Evolutionary conservation across 1,140 invertebrate species (phyloP).

Genomic region (Monochamus saltuarius): DNA sequence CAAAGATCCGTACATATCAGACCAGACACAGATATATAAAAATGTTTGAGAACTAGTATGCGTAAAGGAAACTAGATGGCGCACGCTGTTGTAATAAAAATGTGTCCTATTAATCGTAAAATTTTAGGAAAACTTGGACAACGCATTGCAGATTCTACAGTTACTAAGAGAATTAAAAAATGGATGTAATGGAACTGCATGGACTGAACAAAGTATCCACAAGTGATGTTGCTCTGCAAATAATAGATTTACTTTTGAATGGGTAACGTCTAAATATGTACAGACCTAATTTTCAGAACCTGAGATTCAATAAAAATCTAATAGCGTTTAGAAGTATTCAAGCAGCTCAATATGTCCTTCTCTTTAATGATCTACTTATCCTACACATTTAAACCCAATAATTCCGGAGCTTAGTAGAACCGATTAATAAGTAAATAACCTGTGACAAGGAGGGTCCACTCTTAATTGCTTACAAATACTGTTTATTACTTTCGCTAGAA

Average conservation of each 20-base stretch:
- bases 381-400: constrained; percentile 5
- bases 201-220: too few relatives aligned
- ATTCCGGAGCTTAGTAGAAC: background rate
- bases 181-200: too few relatives aligned
- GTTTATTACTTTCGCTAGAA: background rate
- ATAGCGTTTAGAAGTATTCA: constrained; percentile 8
- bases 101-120: too few relatives aligned
- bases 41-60: too few relatives aligned
- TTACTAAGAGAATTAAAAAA: too few relatives aligned
- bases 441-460: constrained; percentile 2
- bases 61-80: too few relatives aligned
- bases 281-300: constrained; percentile 19
- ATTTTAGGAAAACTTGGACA: too few relatives aligned
- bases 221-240: too few relatives aligned
- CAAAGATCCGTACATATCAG: too few relatives aligned
- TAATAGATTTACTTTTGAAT: background rate
- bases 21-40: too few relatives aligned
- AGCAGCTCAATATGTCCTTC: constrained; percentile 4
- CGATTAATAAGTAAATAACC: background rate
- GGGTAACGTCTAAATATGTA: constrained; percentile 3
- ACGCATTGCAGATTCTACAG: too few relatives aligned
- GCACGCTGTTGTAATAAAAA: too few relatives aligned
- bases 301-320: constrained; percentile 22
- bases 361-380: constrained; percentile 11
- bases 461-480: constrained; percentile 3